Evolutionary conservation across 2,113 vertebrate genomes (phyloP).

Genomic region (Spizaetus ornatus): DNA sequence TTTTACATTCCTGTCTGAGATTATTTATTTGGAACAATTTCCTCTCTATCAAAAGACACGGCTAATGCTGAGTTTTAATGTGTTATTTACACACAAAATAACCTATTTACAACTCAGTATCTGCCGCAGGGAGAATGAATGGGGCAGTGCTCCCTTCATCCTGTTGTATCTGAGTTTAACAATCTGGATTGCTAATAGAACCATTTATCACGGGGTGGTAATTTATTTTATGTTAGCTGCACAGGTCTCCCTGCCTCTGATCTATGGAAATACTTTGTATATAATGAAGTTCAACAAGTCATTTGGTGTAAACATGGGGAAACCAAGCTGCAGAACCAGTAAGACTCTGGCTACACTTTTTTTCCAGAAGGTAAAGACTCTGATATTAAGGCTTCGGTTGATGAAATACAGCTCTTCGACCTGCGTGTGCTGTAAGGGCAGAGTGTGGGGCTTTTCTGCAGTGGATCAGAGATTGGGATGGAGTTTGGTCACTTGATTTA

Average conservation of each 20-base stretch:
- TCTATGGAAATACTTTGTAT: constrained; percentile 82
- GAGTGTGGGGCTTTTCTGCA: constrained; percentile 26
- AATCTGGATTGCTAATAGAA: constrained; percentile 99
- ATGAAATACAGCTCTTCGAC: constrained; percentile 41
- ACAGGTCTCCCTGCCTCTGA: constrained; percentile 82
- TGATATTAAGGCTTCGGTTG: constrained; percentile 33
- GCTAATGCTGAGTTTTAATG: constrained; percentile 98
- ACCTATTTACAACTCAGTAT: constrained; percentile 88
- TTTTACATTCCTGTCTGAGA: constrained; percentile 89
- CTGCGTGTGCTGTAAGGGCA: background rate
- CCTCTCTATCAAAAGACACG: constrained; percentile 87
- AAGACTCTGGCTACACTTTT: background rate
- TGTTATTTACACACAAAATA: constrained; percentile 99
- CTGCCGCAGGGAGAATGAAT: constrained; percentile 85
- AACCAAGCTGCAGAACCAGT: constrained; percentile 46
- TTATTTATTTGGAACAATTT: constrained; percentile 98
- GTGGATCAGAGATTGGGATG: background rate
- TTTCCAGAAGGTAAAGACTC: background rate
- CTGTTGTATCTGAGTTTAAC: constrained; percentile 95
- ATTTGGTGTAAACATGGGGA: constrained; percentile 44
- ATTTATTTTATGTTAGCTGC: constrained; percentile 84
- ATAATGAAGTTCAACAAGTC: constrained; percentile 73
- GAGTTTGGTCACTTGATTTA: constrained; percentile 50
- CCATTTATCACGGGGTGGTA: constrained; percentile 92
- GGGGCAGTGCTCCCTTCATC: constrained; percentile 80